Evolutionary conservation across 2,888 invertebrate genomes (phyloP), one percentile per base, ranked within the genome.

Genomic region (Eilema sororculum): DNA sequence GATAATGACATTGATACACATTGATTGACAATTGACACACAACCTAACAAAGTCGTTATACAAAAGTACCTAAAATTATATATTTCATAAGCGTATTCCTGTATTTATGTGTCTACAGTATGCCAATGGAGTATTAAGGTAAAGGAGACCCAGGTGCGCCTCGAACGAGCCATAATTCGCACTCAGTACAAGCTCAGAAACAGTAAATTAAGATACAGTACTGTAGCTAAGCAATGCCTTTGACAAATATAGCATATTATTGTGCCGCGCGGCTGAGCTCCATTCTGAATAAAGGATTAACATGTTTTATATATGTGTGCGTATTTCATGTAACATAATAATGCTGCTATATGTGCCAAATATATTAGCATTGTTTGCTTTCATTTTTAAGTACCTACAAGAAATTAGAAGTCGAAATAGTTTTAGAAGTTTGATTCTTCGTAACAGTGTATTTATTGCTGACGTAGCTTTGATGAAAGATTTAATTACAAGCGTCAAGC

Each of bases 221-320:
- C 67, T 78, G 79, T 86, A 84, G 65, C 84, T 86, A 82, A 88
- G 89, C 85, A 87, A 87, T 85, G 87, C 85, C 85, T 91, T 90
- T 92, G 90, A 92, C 91, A 93, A 91, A 93, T 93, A 89, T 83
- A 84, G 87, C 87, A 88, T 90, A 90, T 91, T 91, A 92, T 90
- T 89, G 84, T 87, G 86, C 86, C 84, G 82, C 83, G 77, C 82
- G 77, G 73, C 76, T 77, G 80, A 56, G 28, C 75, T 80, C 79
- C 79, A 69, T 52, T 74, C 63, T 79, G 78, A 76, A 79, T 81
- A 74, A 78, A 72, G 71, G 75, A 74, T 78, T 75, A 76, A 74
- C 69, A 66, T 75, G 71, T 24, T 75, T 74, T 75, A 73, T 71
- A 72, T 56, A n/a, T 65, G 71, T 30, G 60, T 61, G 56, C 24